phyloP scores from a whole-genome alignment of 2,113 vertebrate species.

The Chascanopsetta lugubris region DNA sequence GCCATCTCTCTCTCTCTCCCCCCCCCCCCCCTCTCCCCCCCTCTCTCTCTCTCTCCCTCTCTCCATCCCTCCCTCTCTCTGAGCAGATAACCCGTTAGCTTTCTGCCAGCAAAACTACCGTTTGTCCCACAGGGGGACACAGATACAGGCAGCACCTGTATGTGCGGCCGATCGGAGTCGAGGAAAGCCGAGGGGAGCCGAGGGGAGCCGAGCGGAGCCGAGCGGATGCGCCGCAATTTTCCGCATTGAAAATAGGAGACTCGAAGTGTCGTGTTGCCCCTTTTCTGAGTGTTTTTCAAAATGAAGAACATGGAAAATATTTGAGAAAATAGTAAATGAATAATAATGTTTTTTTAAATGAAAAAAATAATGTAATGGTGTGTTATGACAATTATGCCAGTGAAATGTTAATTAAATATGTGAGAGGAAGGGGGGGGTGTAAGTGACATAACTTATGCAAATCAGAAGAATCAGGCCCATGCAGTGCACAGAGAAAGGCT shows the following conservation, averaged over 20 bases:
- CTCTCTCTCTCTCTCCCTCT: too few relatives aligned
- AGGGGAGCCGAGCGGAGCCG: slow-evolving; percentile 25
- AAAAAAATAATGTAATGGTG: too few relatives aligned
- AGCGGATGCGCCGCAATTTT: slow-evolving; percentile 15
- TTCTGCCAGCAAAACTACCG: slow-evolving; percentile 50
- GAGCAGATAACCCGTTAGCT: slow-evolving; percentile 64
- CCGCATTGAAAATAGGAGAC: slow-evolving; percentile 45
- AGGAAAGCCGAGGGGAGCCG: slow-evolving; percentile 29
- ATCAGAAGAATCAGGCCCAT: background rate
- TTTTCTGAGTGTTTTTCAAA: slow-evolving; percentile 45
- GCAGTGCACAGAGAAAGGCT: background rate
- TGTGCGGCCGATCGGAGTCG: slow-evolving; percentile 41
- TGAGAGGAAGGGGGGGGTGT: slow-evolving; percentile 17
- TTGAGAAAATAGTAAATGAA: too few relatives aligned
- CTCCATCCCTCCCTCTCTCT: slow-evolving; percentile 46
- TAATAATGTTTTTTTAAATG: too few relatives aligned
- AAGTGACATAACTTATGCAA: slow-evolving; percentile 21
- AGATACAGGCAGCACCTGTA: slow-evolving; percentile 65
- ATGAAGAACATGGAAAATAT: slow-evolving; percentile 43
- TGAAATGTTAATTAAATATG: slow-evolving; percentile 47
- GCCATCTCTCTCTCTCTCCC: slow-evolving; percentile 45
- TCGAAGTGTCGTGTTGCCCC: slow-evolving; percentile 46
- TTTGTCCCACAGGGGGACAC: slow-evolving; percentile 53
- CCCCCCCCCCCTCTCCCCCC: too few relatives aligned
- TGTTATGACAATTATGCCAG: slow-evolving; percentile 35